phyloP scores from a whole-genome alignment of 2,888 invertebrate species.

The Cancer borealis region DNA sequence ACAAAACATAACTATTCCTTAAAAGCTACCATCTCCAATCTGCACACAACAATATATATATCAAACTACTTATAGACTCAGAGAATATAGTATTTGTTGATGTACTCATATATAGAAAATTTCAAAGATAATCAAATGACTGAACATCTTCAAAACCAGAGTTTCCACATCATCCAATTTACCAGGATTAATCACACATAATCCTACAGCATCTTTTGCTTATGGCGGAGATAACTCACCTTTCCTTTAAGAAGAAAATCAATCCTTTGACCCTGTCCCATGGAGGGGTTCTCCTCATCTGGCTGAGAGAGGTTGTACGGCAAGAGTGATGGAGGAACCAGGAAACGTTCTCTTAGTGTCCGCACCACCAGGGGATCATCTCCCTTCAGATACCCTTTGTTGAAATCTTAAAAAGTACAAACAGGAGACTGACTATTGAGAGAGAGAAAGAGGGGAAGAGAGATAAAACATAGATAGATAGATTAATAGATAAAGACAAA shows the following conservation, averaged over 20 bases:
- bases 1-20: too few relatives aligned
- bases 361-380: slow-evolving; percentile 59
- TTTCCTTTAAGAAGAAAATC: slow-evolving; percentile 80
- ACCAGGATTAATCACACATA: not conserved
- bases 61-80: too few relatives aligned
- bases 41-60: too few relatives aligned
- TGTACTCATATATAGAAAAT: not conserved
- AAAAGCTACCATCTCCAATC: too few relatives aligned
- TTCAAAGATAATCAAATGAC: not conserved
- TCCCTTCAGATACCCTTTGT: slow-evolving; percentile 50
- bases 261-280: slow-evolving; percentile 80
- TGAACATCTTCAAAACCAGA: not conserved
- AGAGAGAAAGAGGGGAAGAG: not conserved
- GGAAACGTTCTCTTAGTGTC: slow-evolving; percentile 53
- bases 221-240: slow-evolving; percentile 78
- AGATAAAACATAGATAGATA: slow-evolving; percentile 11
- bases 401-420: slow-evolving; percentile 56
- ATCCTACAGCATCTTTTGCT: not conserved
- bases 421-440: not conserved
- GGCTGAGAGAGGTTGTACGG: slow-evolving; percentile 79
- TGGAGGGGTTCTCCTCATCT: slow-evolving; percentile 80
- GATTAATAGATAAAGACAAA: not conserved
- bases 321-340: slow-evolving; percentile 76
- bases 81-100: too few relatives aligned
- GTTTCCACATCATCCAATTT: not conserved